Percentiles rank a stretch among this genome's conserved stretches.
phyloP scores from a whole-genome alignment of 37 sponge, comb jelly and placozoan species.

The Spongilla lacustris region DNA sequence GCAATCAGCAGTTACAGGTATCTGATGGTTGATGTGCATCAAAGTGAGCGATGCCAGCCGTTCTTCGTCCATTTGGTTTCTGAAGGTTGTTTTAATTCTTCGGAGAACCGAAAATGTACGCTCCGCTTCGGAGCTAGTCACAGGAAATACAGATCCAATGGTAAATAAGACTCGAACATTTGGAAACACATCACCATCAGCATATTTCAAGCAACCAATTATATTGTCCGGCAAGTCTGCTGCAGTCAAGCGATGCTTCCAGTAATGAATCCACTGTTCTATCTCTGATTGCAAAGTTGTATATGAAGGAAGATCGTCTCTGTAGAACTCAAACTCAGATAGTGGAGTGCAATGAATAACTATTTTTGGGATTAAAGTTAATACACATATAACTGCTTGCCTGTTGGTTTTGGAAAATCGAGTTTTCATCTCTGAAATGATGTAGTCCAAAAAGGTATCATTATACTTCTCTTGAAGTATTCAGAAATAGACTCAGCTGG shows the following conservation, averaged over 20 bases:
- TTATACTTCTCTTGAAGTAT: too few species aligned
- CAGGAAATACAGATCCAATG: conserved; percentile 1
- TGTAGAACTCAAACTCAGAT: too few species aligned
- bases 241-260: background rate
- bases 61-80: background rate
- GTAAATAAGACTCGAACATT: background rate
- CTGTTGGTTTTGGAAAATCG: too few species aligned
- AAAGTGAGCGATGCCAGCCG: conserved; percentile 1
- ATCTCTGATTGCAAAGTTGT: background rate
- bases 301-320: background rate
- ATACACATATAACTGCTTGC: too few species aligned
- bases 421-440: too few species aligned
- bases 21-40: background rate
- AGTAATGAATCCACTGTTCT: background rate
- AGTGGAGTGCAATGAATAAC: too few species aligned
- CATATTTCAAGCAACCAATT: background rate
- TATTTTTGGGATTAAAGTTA: too few species aligned
- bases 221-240: background rate
- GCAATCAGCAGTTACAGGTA: background rate
- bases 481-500: too few species aligned
- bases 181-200: background rate
- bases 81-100: background rate
- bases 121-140: background rate
- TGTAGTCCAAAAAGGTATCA: too few species aligned
- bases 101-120: background rate